Conservation (phyloP, 2,113 vertebrate species). For the Trematocara zebra region DNA sequence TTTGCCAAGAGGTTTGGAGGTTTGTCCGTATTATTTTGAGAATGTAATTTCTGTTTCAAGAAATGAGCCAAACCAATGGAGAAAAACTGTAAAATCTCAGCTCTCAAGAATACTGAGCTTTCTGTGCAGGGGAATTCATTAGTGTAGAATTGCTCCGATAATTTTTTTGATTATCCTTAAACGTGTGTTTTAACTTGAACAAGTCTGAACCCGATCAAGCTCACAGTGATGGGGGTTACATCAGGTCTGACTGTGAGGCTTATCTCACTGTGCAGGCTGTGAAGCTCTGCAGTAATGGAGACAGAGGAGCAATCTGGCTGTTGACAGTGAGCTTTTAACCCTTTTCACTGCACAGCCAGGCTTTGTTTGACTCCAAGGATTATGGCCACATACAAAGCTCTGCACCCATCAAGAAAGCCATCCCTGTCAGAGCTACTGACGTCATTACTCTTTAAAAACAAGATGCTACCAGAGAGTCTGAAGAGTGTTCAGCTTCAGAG, state of each 20-base stretch:
- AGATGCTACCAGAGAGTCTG: background rate
- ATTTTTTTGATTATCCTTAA: background rate
- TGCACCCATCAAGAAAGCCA: background rate
- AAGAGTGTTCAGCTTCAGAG: conserved; percentile 20
- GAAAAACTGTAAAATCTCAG: background rate
- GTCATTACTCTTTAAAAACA: conserved; percentile 46
- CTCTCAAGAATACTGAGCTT: background rate
- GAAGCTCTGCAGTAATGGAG: conserved; percentile 25
- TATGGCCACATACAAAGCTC: conserved; percentile 56
- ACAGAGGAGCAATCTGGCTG: conserved; percentile 23
- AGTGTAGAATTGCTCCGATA: background rate
- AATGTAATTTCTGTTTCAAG: too few relatives aligned
- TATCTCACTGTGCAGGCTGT: conserved; percentile 72
- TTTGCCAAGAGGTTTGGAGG: too few relatives aligned
- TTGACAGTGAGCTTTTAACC: conserved; percentile 48
- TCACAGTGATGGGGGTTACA: background rate
- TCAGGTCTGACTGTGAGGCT: conserved; percentile 40
- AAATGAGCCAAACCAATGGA: too few relatives aligned
- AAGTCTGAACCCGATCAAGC: background rate
- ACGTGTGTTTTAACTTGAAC: background rate
- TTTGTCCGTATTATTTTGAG: too few relatives aligned
- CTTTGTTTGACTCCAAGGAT: conserved; percentile 47
- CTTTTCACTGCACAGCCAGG: conserved; percentile 32
- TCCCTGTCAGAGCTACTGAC: conserved; percentile 10
- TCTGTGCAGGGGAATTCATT: background rate